phyloP scores from a whole-genome alignment of 1,140 invertebrate species.

The Patella vulgata region DNA sequence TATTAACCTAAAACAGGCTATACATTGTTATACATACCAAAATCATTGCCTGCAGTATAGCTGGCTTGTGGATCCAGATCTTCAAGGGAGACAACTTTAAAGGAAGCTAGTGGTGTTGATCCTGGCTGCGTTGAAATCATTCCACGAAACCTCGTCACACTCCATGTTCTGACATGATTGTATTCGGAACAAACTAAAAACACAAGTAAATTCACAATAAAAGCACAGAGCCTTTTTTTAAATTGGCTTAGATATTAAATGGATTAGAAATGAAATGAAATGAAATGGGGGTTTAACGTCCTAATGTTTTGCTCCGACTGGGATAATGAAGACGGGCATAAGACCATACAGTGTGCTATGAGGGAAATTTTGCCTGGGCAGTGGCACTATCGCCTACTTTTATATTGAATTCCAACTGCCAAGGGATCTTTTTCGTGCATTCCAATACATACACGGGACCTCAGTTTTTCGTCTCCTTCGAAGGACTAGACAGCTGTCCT shows the following conservation, averaged over 20 bases:
- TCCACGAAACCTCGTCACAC: slow-evolving; percentile 90
- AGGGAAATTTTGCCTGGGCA: too few relatives aligned
- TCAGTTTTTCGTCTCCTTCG: too few relatives aligned
- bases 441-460: too few relatives aligned
- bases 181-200: slow-evolving; percentile 91
- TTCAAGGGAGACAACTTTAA: slow-evolving; percentile 93
- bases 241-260: not conserved
- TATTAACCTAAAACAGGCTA: too few relatives aligned
- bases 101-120: slow-evolving; percentile 94
- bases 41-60: slow-evolving; percentile 82
- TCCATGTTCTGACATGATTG: slow-evolving; percentile 97
- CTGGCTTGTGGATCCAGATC: slow-evolving; percentile 81
- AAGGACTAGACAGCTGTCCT: too few relatives aligned
- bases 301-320: too few relatives aligned
- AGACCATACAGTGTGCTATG: too few relatives aligned
- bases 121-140: slow-evolving; percentile 98
- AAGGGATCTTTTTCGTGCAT: too few relatives aligned
- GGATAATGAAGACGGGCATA: too few relatives aligned
- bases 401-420: too few relatives aligned
- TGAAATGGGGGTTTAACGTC: too few relatives aligned
- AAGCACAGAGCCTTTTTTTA: not conserved
- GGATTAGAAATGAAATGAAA: not conserved
- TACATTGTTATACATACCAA: slow-evolving; percentile 74
- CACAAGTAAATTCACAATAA: slow-evolving; percentile 4
- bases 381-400: too few relatives aligned